Evolutionary conservation across 92 coral and sea anemone species (phyloP).

Genomic region (Porites evermanni): DNA sequence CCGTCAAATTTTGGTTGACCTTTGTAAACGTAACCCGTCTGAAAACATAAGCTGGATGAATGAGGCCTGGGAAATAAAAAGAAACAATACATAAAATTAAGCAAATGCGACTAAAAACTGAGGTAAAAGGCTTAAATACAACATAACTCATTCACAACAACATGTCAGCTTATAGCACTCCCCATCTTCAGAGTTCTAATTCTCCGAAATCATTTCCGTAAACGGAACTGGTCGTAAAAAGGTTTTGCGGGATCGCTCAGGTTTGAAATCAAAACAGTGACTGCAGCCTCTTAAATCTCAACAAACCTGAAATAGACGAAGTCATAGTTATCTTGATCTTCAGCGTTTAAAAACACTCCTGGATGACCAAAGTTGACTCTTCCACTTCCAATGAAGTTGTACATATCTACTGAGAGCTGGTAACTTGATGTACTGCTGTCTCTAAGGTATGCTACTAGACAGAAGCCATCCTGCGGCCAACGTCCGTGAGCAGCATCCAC

Average conservation of each 20-base stretch:
- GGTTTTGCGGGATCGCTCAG: no score
- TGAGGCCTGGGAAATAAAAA: constrained; percentile 57
- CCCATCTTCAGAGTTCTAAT: neutral
- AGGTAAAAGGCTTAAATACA: neutral
- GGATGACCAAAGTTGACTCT: constrained; percentile 57
- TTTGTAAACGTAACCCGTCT: constrained; percentile 67
- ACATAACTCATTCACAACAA: no score
- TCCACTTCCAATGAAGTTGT: constrained; percentile 28
- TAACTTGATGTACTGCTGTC: constrained; percentile 13
- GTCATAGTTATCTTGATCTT: constrained; percentile 63
- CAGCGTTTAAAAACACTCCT: constrained; percentile 66
- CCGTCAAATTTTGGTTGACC: constrained; percentile 56
- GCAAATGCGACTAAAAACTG: no score
- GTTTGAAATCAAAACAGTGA: no score
- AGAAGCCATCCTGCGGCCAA: constrained; percentile 68
- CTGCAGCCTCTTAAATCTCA: no score
- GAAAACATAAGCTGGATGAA: constrained; percentile 55
- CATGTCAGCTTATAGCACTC: no score
- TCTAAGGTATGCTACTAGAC: constrained; percentile 34
- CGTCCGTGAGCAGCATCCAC: constrained; percentile 69
- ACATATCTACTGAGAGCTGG: constrained; percentile 32
- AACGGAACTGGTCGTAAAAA: neutral
- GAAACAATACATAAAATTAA: neutral
- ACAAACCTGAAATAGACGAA: constrained; percentile 77
- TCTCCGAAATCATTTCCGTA: neutral